A percentile compares a stretch with the other conserved stretches of the same genome.
Evolutionary conservation across 2,888 invertebrate species (phyloP).

Genomic region (Drosophila rubida): DNA sequence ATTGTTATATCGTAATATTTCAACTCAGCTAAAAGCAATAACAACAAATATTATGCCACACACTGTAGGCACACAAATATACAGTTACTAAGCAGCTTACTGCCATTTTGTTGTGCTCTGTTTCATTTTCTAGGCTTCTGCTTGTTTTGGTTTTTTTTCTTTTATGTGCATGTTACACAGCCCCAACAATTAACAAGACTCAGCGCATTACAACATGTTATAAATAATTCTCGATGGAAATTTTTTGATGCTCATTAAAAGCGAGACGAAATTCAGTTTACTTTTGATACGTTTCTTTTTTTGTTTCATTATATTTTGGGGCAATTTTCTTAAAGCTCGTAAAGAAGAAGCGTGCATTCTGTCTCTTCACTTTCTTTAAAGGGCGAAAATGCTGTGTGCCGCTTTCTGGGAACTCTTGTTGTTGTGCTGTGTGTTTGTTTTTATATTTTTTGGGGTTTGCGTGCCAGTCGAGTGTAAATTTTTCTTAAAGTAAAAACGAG

Average conservation of each 20-base stretch:
- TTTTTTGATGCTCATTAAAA: conserved; percentile 45
- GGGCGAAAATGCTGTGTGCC: conserved; percentile 33
- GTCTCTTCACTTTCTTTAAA: conserved; percentile 61
- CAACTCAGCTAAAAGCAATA: conserved; percentile 34
- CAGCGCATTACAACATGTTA: conserved; percentile 66
- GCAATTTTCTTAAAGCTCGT: conserved; percentile 54
- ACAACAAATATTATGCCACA: conserved; percentile 62
- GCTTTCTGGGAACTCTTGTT: conserved; percentile 35
- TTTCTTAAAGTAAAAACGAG: conserved; percentile 48
- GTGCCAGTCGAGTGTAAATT: conserved; percentile 61
- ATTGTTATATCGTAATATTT: conserved; percentile 63
- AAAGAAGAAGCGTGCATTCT: conserved; percentile 57
- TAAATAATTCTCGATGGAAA: conserved; percentile 74
- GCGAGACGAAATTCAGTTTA: conserved; percentile 14
- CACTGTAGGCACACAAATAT: conserved; percentile 7
- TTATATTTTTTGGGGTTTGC: conserved; percentile 28
- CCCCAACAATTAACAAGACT: conserved; percentile 32
- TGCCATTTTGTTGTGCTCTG: conserved; percentile 80
- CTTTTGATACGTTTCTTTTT: conserved; percentile 27
- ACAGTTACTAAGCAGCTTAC: conserved; percentile 32
- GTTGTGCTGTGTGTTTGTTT: background rate
- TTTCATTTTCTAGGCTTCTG: conserved; percentile 73
- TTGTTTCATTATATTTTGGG: conserved; percentile 20
- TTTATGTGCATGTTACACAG: conserved; percentile 27
- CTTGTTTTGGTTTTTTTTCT: conserved; percentile 29